Evolutionary conservation across 2,888 invertebrate species (phyloP).

Genomic region (Noctuana brunneofusca): DNA sequence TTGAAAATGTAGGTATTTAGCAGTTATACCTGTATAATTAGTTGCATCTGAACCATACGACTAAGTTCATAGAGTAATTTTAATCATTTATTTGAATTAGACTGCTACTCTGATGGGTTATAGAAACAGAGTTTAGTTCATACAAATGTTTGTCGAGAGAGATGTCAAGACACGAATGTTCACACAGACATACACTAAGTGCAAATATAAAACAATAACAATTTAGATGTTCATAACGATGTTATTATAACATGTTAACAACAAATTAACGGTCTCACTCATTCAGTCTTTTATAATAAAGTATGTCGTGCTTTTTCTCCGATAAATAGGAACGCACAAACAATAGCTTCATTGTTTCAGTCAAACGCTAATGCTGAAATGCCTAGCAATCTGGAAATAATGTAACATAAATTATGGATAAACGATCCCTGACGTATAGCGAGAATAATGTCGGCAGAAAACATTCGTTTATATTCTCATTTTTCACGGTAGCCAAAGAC

Average conservation of each 20-base stretch:
- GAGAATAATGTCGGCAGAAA: slow-evolving; percentile 19
- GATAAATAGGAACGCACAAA: slow-evolving; percentile 7
- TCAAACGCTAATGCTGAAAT: slow-evolving; percentile 4
- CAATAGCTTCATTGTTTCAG: slow-evolving; percentile 16
- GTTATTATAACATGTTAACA: not conserved
- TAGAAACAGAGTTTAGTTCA: too few species aligned
- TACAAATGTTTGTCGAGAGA: too few species aligned
- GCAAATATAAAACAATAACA: too few species aligned
- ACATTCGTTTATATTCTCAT: slow-evolving; percentile 25
- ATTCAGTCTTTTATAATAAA: not conserved
- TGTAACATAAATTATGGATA: slow-evolving; percentile 31
- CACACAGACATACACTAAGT: too few species aligned
- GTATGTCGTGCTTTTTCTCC: not conserved
- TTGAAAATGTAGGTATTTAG: not conserved
- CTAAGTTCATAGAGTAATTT: too few species aligned
- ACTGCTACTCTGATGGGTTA: too few species aligned
- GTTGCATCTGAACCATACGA: too few species aligned
- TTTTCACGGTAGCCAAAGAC: slow-evolving; percentile 16
- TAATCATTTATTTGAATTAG: too few species aligned
- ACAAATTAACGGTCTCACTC: not conserved
- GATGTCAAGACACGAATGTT: too few species aligned
- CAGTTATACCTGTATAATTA: too few species aligned
- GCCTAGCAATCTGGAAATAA: slow-evolving; percentile 25
- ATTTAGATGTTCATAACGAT: not conserved
- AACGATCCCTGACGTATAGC: slow-evolving; percentile 23